These are phyloP conservation scores for Lophius americanus DNA, from an alignment of 2,797 vertebrate genomes.

Conservation along the genomic window DNA sequence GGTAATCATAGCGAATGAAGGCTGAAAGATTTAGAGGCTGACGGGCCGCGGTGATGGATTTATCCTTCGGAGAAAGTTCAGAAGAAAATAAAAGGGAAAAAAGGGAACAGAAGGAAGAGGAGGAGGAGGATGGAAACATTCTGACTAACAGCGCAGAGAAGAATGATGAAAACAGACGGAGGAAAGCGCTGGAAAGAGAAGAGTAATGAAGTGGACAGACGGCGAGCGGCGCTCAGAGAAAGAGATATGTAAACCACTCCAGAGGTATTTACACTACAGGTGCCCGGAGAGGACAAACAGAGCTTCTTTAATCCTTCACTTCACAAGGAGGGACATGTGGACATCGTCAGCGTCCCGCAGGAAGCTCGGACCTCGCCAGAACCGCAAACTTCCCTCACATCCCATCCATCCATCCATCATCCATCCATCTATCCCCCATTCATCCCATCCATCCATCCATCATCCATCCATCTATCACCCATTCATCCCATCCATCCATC, in stretches of 20 bases:
- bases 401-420: too few species aligned
- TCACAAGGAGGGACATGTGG: slow-evolving; percentile 30
- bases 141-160: not conserved
- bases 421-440: too few species aligned
- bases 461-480: too few species aligned
- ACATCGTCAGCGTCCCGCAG: slow-evolving; percentile 34
- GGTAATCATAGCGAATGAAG: too few species aligned
- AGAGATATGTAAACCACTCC: slow-evolving; percentile 55
- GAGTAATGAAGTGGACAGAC: slow-evolving; percentile 11
- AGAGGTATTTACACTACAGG: slow-evolving; percentile 47
- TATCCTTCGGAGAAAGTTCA: too few species aligned
- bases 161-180: slow-evolving; percentile 9
- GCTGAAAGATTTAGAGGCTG: too few species aligned
- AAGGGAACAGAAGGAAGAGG: not conserved
- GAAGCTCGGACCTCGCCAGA: not conserved
- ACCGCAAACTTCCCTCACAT: not conserved
- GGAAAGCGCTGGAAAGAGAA: too few species aligned
- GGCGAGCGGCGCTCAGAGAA: not conserved
- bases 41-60: too few species aligned
- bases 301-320: slow-evolving; percentile 49
- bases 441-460: too few species aligned
- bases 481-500: too few species aligned
- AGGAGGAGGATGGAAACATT: not conserved
- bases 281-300: slow-evolving; percentile 55
- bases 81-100: not conserved